Evolutionary conservation across 2,113 vertebrate genomes (phyloP), one percentile per base, ranked within the genome.

Genomic region (Urocynchramus pylzowi): DNA sequence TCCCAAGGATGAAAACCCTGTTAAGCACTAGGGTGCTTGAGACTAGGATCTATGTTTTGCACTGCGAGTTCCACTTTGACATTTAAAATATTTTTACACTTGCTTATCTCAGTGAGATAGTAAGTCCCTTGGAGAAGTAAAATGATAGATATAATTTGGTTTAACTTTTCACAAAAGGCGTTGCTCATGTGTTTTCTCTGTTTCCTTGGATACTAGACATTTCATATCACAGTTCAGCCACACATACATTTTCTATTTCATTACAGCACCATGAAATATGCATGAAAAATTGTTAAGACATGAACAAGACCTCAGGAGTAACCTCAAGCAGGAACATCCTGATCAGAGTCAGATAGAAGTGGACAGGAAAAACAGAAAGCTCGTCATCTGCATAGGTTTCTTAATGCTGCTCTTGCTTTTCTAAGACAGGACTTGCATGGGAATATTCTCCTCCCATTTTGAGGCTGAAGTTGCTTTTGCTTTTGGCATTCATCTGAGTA

Each of bases 141-240:
- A 89, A 84, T 2, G 2, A 75, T 47, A 60, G 1, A 3, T 27
- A 39, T 91, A 37, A 88, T 93, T 86, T 65, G 11, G 9, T 76
- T 93, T 80, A 74, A 47, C 28, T 39, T 95, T 80, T 84, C 37
- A 88, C 41, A 77, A 22, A 42, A 88, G 16, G 39, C 80, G 20
- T 76, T 92, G 45, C 47, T 37, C 8, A 10, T 54, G 42, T 75
- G 6, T 50, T 30, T 77, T 95, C 44, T 81, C 63, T 59, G 85
- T 96, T 95, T 93, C 90, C 92, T 92, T 88, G 88, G 94, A 93
- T 93, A 96, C 79, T 21, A 44, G 50, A 73, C 33, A 83, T 79
- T 93, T 76, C 59, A 73, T 57, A 37, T 50, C 67, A 69, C 39
- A 65, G 63, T 88, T 91, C 75, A 92, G 39, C 22, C 21, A 45